These are phyloP conservation scores for Mola mola DNA, from an alignment of 2,113 vertebrate genomes.

Conservation along the genomic window DNA sequence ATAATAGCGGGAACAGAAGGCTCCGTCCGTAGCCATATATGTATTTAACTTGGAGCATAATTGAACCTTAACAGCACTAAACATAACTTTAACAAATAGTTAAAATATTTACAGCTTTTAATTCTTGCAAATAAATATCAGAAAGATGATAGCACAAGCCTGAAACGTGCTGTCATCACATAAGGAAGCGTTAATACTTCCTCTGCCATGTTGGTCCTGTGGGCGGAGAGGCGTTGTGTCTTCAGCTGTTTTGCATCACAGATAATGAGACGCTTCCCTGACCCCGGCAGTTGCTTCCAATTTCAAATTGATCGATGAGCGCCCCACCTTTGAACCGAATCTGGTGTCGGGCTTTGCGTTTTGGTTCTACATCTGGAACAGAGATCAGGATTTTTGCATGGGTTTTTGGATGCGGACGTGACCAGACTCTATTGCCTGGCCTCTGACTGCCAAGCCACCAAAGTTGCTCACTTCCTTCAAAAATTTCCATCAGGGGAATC, in stretches of 20 bases:
- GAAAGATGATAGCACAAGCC: no score
- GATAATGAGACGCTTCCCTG: constrained; percentile 67
- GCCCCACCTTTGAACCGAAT: constrained; percentile 69
- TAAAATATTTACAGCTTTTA: no score
- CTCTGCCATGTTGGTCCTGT: constrained; percentile 16
- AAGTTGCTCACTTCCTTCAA: constrained; percentile 73
- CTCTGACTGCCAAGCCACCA: constrained; percentile 77
- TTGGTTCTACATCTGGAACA: constrained; percentile 74
- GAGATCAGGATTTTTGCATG: constrained; percentile 62
- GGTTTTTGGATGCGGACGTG: constrained; percentile 70
- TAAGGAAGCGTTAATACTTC: constrained; percentile 11
- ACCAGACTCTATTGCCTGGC: constrained; percentile 65
- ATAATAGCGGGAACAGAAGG: no score
- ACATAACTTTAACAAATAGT: no score
- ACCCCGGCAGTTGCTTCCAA: constrained; percentile 60
- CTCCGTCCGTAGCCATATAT: no score
- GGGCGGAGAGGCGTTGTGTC: constrained; percentile 51
- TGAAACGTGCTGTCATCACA: neutral
- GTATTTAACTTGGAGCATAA: no score
- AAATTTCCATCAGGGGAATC: constrained; percentile 69
- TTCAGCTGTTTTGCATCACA: constrained; percentile 73
- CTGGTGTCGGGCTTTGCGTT: constrained; percentile 65
- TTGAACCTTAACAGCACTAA: no score
- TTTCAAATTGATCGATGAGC: constrained; percentile 74
- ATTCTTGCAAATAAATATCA: no score